These are phyloP conservation scores for Lamprotornis superbus DNA, from an alignment of 2,113 vertebrate species.

Conservation along the genomic window DNA sequence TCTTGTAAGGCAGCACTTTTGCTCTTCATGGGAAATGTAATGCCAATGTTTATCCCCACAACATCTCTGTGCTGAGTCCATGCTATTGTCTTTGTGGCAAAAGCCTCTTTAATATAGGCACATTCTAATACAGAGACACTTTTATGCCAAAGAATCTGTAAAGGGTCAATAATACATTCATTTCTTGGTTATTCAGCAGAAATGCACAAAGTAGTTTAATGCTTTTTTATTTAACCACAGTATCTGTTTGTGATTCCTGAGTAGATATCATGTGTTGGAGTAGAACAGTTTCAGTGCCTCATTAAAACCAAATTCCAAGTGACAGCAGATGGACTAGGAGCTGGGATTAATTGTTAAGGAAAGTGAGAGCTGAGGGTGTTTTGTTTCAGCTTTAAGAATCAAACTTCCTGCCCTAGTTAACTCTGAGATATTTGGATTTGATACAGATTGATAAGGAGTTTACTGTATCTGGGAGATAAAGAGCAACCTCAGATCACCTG, in stretches of 20 bases:
- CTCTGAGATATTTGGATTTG: background rate
- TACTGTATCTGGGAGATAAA: background rate
- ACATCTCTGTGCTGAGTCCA: background rate
- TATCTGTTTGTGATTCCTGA: conserved; percentile 31
- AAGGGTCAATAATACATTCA: background rate
- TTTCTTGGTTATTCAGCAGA: background rate
- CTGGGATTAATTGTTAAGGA: background rate
- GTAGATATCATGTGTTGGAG: background rate
- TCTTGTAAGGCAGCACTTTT: background rate
- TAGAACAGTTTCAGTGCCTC: background rate
- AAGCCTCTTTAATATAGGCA: background rate
- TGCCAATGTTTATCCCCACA: background rate
- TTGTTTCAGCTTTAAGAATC: background rate
- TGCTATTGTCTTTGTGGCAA: background rate
- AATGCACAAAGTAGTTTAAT: background rate
- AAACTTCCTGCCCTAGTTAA: background rate
- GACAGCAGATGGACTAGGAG: background rate
- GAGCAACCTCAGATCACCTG: background rate
- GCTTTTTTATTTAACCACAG: background rate
- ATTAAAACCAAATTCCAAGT: background rate
- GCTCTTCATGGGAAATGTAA: background rate
- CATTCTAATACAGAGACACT: background rate
- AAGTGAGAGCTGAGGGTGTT: background rate
- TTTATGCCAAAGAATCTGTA: accelerated
- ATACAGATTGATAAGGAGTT: background rate